Evolutionary conservation across 2,888 invertebrate species (phyloP), one percentile per base, ranked within the genome.

Genomic region (Pteria penguin): DNA sequence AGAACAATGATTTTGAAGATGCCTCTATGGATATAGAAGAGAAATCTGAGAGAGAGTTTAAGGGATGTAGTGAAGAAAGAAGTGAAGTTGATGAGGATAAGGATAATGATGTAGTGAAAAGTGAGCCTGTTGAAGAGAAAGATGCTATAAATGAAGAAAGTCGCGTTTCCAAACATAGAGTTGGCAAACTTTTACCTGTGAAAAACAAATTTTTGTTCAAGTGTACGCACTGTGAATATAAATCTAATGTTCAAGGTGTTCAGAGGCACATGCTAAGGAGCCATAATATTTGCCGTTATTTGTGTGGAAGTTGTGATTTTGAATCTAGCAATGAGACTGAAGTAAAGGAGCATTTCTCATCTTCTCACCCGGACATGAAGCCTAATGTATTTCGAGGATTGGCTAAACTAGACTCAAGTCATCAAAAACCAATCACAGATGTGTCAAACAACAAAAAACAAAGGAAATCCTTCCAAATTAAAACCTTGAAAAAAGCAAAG

Each of bases 231-330:
- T 67, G 67, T 55, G 18, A 27, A 1, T 67, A 31, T 26, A 52
- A n/a, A 14, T 67, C 67, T n/a, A 55, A 33, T 5, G 52, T 29
- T 8, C 55, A 22, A 27, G 72, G 72, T n/a, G 55, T 72, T 5
- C 65, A 65, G n/a, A 18, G 29, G 57, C 72, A 72, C 26, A 29
- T 72, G 33, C 27, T 72, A 36, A 22, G 54, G 14, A 65, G 24
- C 27, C 72, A 72, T 33, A 55, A 72, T 11, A 57, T 65, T 18
- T 55, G 33, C 18, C 24, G 57, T 32, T 65, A 57, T 57, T 32
- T 33, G 14, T 72, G 72, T 65, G 36, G 54, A 4, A 22, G 58
- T 27, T 72, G 72, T 57, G 57, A 55, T 32, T 72, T 33, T 29
- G 27, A 26, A 1, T 32, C 33, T 0, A 26, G 27, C 26, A 55